Base-by-base conservation (phyloP, 2,888 invertebrate species). In the Cynaeus angustus region DNA sequence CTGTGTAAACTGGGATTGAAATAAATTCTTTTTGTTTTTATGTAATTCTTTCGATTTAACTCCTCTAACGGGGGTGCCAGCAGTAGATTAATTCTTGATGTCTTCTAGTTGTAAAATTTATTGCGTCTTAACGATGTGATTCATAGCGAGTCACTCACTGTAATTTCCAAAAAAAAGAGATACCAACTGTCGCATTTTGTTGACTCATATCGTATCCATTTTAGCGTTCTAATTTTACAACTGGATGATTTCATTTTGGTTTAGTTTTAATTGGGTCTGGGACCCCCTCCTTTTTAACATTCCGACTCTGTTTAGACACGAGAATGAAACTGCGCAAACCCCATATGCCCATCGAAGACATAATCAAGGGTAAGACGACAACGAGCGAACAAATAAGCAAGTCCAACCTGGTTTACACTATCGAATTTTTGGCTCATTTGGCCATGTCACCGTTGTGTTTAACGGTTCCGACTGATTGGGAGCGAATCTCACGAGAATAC, bases 361-460 rank as follows among this genome's bases (percentile, higher is more conserved):
- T 84, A 50, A 68, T 83, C 58, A 80, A 80, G 73, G 80, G 81
- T 61, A 82, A 81, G 72, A 72, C 72, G 16, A 72, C 77, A 6
- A 64, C 74, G 56, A 43, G 56, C 67, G 66, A 72, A 72, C 53
- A 38, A 59, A 68, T 43, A 16, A 33, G 37, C 16, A 75, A 75
- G 72, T 55, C 62, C 21, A 65, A 65, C 46, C 68, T 78, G 58
- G 72, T 70, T 12, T 86, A 86, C 76, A 80, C 84, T 26, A 83
- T 85, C 66, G 88, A 88, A 79, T 85, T 85, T 80, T 79, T 89
- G 75, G 85, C 88, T 71, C 84, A 86, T 58, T 85, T 88, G 79
- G 87, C 89, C 61, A 85, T 86, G 82, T 88, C 88, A 58, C 88
- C 88, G 26, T 85, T 86, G 56, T 88, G 88, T 75, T 84, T 87